Base-by-base conservation (phyloP, 23 tunicate species). In the Trididemnum nubilum region DNA sequence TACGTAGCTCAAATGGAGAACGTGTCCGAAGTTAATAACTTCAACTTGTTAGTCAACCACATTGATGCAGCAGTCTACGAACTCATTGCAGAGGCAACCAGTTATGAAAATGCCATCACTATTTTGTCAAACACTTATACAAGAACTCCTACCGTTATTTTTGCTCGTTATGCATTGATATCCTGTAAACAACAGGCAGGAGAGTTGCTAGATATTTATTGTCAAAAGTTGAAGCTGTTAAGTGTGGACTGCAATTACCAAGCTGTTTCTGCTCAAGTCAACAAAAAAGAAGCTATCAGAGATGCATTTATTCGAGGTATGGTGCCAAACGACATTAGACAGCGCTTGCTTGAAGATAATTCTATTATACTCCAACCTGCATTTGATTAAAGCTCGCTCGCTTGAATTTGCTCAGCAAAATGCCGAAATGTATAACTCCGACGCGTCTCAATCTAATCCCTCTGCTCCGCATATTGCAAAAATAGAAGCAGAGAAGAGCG, bases 221-320 rank as follows among this genome's bases (percentile, higher is more conserved):
- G 26, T 26, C 76, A 70, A 70, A 34, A 32, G 4, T 25, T 24
- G n/a, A 70, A 70, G 40, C 39, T 15, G 7, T 70, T 70, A 26
- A 70, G 76, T n/a, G 22, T 33, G 15, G 76, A 70, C 30, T 70
- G 76, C 40, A 70, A 70, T n/a, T 70, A 18, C 30, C 3, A 21
- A 33, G 76, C 76, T 35, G 76, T 70, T 4, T 70, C 76, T 33
- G 76, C 76, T 32, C 27, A 15, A 4, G 44, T 33, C 44, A 15
- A 70, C 26, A 34, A 35, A 12, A 21, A 70, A 26, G 76, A 70
- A 32, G 76, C 76, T 28, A 70, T 70, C 26, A 34, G 76, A 33
- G 76, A 70, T n/a, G 76, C 76, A 70, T 70, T 70, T 70, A 24
- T 70, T 33, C 3, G 23, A 29, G 76, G 76, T 33, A 30, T 70